Base-by-base conservation (phyloP, 1,140 invertebrate species). In the Patella vulgata region DNA sequence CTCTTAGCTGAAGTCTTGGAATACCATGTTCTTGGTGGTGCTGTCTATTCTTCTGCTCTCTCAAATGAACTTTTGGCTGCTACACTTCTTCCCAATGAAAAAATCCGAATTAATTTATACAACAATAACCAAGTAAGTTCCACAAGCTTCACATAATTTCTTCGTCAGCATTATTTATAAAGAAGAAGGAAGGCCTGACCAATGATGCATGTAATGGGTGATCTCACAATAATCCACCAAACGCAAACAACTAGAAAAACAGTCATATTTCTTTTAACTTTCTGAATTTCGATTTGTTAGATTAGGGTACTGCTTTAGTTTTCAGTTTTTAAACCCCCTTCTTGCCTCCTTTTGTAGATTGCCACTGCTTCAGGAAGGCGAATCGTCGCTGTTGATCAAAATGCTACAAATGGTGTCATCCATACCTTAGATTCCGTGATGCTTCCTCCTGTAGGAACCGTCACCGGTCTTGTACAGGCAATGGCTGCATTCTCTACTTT, bases 51-150 rank as follows among this genome's bases (percentile, higher is more conserved):
- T 19, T 40, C 19, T 27, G 55, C 59, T n/a, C 46, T 69, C 1
- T 39, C 27, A n/a, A 61, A 69, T 44, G 55, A 64, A 88, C 91
- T 2, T 91, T 43, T 59, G 1, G 91, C 93, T 76, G 90, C 91
- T 68, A 89, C 89, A 33, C 87, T 90, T 70, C 30, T 53, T 9
- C 89, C 93, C 63, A 83, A 91, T 51, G 91, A 91, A 9, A 89
- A 91, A 78, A 93, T 94, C 80, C 90, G 60, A 9, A 48, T 70
- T 5, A 70, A 73, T 44, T 51, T 68, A n/a, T 66, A 62, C 63
- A 56, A 62, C 19, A 28, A 57, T 19, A 56, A 50, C 0, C 60
- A 54, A 31, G 66, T 66, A 44, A 42, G 50, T 21, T 42, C 25
- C 31, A 3, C 31, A 67, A 59, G 55, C 54, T n/a, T n/a, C n/a